phyloP scores from a whole-genome alignment of 2,797 vertebrate genomes.

The Poeciliopsis gracilis region DNA sequence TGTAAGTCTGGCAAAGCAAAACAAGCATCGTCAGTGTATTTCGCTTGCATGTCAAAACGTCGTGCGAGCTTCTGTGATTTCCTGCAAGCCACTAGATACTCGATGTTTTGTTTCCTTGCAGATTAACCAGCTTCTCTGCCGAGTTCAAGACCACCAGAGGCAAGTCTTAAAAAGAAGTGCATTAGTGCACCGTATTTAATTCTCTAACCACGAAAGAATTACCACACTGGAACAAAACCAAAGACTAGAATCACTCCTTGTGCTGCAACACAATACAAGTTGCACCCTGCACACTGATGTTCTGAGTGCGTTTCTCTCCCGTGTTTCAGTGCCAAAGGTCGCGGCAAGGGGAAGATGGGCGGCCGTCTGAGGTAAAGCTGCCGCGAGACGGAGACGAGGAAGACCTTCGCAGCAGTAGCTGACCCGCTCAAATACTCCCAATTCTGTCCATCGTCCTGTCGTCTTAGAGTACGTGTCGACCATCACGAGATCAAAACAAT shows the following conservation, averaged over 20 bases:
- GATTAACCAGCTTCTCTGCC: slow-evolving; percentile 79
- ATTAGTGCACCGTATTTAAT: neutral
- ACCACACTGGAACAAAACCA: neutral
- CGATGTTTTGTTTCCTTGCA: slow-evolving; percentile 52
- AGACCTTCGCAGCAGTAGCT: slow-evolving; percentile 22
- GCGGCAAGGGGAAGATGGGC: slow-evolving; percentile 80
- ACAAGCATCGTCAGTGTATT: neutral
- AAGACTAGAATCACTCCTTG: neutral
- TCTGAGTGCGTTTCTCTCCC: slow-evolving; percentile 8
- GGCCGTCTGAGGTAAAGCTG: slow-evolving; percentile 76
- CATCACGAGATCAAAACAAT: slow-evolving; percentile 56
- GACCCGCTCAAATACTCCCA: slow-evolving; percentile 20
- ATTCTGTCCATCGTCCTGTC: slow-evolving; percentile 47
- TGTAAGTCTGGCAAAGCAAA: slow-evolving; percentile 68
- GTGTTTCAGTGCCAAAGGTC: slow-evolving; percentile 78
- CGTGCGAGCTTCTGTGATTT: neutral
- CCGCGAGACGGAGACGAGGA: slow-evolving; percentile 3
- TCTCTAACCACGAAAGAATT: neutral
- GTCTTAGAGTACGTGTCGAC: slow-evolving; percentile 47
- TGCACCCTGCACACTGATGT: neutral
- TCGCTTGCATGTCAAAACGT: neutral
- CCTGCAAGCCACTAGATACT: neutral
- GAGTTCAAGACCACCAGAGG: slow-evolving; percentile 81
- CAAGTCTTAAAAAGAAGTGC: slow-evolving; percentile 39
- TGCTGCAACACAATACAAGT: neutral